Conservation (phyloP, 2,113 vertebrate species). For the Psophia crepitans region DNA sequence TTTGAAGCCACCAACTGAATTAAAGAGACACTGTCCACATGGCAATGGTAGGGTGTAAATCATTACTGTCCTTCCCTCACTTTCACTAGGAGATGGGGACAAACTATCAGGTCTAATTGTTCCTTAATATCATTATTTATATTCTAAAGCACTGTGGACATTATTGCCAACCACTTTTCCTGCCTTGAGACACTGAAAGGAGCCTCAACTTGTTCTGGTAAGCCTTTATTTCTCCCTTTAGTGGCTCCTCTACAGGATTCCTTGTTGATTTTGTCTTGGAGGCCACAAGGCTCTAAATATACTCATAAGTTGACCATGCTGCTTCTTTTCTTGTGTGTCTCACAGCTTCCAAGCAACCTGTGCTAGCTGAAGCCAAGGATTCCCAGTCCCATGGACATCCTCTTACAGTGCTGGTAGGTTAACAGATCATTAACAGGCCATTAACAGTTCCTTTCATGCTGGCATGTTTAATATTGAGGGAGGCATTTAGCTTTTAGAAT, state of each 20-base stretch:
- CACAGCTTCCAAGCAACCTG: not conserved
- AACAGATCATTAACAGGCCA: not conserved
- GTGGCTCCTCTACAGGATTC: not conserved
- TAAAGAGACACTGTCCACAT: rapidly evolving
- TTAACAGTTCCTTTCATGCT: not conserved
- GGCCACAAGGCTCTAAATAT: not conserved
- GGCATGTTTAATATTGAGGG: not conserved
- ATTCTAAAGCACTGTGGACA: not conserved
- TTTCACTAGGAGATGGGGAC: not conserved
- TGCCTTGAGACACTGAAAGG: not conserved
- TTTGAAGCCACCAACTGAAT: not conserved
- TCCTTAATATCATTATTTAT: not conserved
- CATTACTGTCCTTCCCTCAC: not conserved
- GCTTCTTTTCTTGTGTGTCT: not conserved
- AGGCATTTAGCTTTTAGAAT: not conserved
- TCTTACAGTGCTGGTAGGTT: not conserved
- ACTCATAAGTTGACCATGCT: not conserved
- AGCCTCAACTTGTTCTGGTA: not conserved
- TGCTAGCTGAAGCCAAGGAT: not conserved
- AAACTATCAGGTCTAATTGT: not conserved
- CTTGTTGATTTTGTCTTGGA: not conserved
- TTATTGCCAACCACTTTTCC: not conserved
- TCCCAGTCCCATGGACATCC: not conserved
- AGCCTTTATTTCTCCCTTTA: not conserved
- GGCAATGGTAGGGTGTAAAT: not conserved